Evolutionary conservation across 2,113 vertebrate species (phyloP).

Genomic region (Clarias gariepinus): DNA sequence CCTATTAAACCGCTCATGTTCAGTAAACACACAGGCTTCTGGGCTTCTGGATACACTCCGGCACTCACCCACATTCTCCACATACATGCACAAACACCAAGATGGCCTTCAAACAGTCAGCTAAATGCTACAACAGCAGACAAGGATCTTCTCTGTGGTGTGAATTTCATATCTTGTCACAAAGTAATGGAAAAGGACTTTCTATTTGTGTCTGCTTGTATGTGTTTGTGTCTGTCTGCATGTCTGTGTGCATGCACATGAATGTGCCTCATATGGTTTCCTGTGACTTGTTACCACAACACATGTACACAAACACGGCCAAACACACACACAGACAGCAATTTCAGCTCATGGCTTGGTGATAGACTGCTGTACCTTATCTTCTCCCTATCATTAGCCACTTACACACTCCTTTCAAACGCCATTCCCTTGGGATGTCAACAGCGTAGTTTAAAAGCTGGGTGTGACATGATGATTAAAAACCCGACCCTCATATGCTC

Average conservation of each 20-base stretch:
- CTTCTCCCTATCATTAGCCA: conserved; percentile 34
- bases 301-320: neutral
- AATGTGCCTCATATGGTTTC: neutral
- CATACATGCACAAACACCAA: neutral
- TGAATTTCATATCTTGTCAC: no score
- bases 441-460: conserved; percentile 35
- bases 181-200: no score
- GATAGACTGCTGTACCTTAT: conserved; percentile 9
- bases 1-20: conserved; percentile 33
- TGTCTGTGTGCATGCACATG: neutral
- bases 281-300: conserved; percentile 10
- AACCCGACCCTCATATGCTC: conserved; percentile 20
- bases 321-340: conserved; percentile 14
- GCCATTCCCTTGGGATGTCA: conserved; percentile 27
- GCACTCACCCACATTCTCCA: neutral
- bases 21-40: conserved; percentile 20
- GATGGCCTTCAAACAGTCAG: neutral
- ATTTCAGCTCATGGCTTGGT: neutral
- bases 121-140: neutral
- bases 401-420: conserved; percentile 1
- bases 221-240: neutral
- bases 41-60: conserved; percentile 10
- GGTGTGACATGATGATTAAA: conserved; percentile 40
- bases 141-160: no score
- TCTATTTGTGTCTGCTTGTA: neutral